phyloP scores from a whole-genome alignment of 2,888 invertebrate genomes.

The Diachrysia chrysitis region DNA sequence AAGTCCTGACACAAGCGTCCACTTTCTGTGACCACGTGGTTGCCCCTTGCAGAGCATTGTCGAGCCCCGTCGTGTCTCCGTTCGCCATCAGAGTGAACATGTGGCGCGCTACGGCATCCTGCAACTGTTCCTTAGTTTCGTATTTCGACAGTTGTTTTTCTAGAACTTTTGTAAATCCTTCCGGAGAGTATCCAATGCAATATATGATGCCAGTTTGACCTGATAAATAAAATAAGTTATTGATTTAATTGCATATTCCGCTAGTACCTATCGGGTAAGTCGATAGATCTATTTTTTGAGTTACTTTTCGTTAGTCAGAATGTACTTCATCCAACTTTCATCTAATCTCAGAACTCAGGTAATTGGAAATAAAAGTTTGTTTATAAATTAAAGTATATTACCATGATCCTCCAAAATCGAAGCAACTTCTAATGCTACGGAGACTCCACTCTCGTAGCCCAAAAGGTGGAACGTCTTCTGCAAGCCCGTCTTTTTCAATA shows the following conservation, averaged over 20 bases:
- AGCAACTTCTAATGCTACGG: constrained; percentile 69
- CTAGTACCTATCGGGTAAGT: no score
- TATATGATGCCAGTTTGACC: constrained; percentile 47
- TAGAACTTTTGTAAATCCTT: constrained; percentile 23
- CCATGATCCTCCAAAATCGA: constrained; percentile 70
- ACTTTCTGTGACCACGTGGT: constrained; percentile 43
- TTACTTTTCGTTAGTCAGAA: no score
- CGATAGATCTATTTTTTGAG: no score
- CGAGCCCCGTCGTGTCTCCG: neutral
- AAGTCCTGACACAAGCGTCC: constrained; percentile 49
- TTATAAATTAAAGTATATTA: constrained; percentile 41
- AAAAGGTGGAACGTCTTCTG: constrained; percentile 66
- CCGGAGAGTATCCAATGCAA: constrained; percentile 52
- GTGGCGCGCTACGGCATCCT: constrained; percentile 30
- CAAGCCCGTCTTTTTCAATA: constrained; percentile 57
- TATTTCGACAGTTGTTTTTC: neutral
- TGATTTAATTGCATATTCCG: no score
- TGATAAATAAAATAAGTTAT: constrained; percentile 7
- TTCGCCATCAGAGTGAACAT: constrained; percentile 33
- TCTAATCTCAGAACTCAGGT: no score
- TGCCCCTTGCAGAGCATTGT: constrained; percentile 7
- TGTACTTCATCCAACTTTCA: no score
- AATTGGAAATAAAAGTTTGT: no score
- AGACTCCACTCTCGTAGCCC: constrained; percentile 70
- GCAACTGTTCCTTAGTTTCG: constrained; percentile 24